Evolutionary conservation across 2,113 vertebrate genomes (phyloP).

Genomic region (Elachura formosa): DNA sequence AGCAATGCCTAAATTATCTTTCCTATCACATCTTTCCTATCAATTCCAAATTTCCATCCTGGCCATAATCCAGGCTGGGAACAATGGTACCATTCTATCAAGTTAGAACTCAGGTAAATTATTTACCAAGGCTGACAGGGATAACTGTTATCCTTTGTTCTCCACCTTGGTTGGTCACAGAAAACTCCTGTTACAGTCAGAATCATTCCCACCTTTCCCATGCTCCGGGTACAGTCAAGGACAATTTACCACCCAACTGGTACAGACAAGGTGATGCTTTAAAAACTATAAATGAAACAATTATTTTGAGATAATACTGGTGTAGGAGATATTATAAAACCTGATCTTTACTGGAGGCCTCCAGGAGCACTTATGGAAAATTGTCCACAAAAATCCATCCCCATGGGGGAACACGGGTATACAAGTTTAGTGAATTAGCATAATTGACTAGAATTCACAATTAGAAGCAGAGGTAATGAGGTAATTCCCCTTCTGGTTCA

Average conservation of each 20-base stretch:
- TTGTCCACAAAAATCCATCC: background rate
- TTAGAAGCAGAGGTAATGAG: background rate
- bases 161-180: background rate
- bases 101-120: background rate
- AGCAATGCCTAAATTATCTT: background rate
- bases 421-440: too few species aligned
- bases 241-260: background rate
- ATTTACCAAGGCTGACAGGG: background rate
- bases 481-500: background rate
- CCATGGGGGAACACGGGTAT: background rate
- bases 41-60: background rate
- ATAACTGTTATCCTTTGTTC: background rate
- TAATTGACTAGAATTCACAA: background rate
- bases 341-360: background rate
- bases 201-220: background rate
- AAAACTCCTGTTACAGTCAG: background rate
- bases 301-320: rapidly evolving
- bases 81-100: background rate
- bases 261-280: background rate
- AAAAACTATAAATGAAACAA: background rate
- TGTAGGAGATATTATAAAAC: background rate
- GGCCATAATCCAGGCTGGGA: background rate
- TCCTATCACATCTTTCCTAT: background rate
- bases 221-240: background rate
- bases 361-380: background rate